Base-by-base conservation (phyloP, 2,888 invertebrate genomes). In the Balanococcus diminutus region DNA sequence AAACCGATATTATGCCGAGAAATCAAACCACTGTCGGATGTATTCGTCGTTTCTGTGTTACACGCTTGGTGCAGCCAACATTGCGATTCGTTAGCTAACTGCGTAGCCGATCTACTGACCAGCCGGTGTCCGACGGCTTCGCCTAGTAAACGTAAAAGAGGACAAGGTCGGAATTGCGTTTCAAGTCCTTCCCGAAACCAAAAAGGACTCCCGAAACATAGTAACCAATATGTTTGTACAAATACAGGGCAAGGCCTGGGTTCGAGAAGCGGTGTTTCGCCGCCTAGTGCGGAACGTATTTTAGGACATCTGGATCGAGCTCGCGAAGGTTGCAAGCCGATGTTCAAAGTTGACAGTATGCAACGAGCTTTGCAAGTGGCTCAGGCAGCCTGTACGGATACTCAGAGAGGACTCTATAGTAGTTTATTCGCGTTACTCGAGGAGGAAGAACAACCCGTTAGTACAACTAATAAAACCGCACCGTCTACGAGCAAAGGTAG, bases 11-110 rank as follows among this genome's bases (percentile, higher is more conserved):
- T 98, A 89, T 94, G 94, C 88, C 92, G 96, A 87, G 92, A 94
- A 88, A 92, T 93, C 9, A 94, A 94, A 89, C 93, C 92, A 82
- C 91, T 92, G 67, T 93, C 94, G 87, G 98, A 98, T 90, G 93
- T 94, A 87, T 97, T 98, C 91, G 95, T 98, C 16, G 95, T 96
- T 75, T 96, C 98, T 3, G 94, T 96, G 56, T 91, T 99, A 88
- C 95, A 97, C 89, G 96, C 95, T 91, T 99, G 97, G 98, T 97
- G 96, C 90, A 95, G 96, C 89, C 96, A 96, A 89, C 94, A 95
- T 89, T 96, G 98, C 89, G 97, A 97, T 89, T 96, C 95, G 90
- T 92, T 96, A 87, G 95, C 94, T 5, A 96, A 96, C 90, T 91
- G 96, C 88, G 93, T 96, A 87, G 94, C 95, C 82, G 93, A 93